Percentiles rank a stretch among this genome's conserved stretches.
Evolutionary conservation across 2,888 invertebrate genomes (phyloP).

Genomic region (Drosophila nr. perissopoda): DNA sequence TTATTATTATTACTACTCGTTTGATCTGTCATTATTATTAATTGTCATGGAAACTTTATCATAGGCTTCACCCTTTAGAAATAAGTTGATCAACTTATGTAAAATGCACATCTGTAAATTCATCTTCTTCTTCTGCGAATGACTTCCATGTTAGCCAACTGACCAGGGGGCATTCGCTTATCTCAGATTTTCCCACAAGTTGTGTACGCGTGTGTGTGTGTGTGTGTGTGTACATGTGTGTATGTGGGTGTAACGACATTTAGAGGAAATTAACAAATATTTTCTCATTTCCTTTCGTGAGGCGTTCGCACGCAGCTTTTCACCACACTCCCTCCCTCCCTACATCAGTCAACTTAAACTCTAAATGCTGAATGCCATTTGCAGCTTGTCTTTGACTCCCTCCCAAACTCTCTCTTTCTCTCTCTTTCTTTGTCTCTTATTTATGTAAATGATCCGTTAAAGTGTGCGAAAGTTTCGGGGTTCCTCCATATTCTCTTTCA

Average conservation of each 20-base stretch:
- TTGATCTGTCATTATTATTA: not conserved
- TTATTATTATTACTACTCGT: not conserved
- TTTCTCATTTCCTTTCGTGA: slow-evolving; percentile 74
- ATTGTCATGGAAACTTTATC: not conserved
- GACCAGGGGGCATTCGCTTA: slow-evolving; percentile 1
- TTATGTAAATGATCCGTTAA: slow-evolving; percentile 54
- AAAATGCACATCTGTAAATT: not conserved
- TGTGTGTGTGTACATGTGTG: slow-evolving; percentile 41
- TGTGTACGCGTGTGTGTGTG: not conserved
- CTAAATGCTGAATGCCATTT: slow-evolving; percentile 2
- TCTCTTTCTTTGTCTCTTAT: slow-evolving; percentile 3
- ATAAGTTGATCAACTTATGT: not conserved
- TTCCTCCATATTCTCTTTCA: not conserved
- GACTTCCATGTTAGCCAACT: slow-evolving; percentile 3
- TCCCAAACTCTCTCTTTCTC: not conserved
- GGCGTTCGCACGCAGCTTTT: slow-evolving; percentile 28
- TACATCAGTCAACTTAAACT: slow-evolving; percentile 19
- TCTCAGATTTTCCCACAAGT: slow-evolving; percentile 31
- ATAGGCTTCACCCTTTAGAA: not conserved
- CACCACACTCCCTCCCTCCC: not conserved
- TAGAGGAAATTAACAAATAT: slow-evolving; percentile 73
- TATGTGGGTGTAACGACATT: slow-evolving; percentile 60
- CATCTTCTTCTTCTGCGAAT: not conserved
- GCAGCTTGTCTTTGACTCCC: not conserved
- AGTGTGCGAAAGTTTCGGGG: slow-evolving; percentile 50